A percentile compares a stretch with the other conserved stretches of the same genome.
These are phyloP conservation scores for Anas flavirostris DNA, from an alignment of 2,797 vertebrate genomes.

Conservation along the genomic window DNA sequence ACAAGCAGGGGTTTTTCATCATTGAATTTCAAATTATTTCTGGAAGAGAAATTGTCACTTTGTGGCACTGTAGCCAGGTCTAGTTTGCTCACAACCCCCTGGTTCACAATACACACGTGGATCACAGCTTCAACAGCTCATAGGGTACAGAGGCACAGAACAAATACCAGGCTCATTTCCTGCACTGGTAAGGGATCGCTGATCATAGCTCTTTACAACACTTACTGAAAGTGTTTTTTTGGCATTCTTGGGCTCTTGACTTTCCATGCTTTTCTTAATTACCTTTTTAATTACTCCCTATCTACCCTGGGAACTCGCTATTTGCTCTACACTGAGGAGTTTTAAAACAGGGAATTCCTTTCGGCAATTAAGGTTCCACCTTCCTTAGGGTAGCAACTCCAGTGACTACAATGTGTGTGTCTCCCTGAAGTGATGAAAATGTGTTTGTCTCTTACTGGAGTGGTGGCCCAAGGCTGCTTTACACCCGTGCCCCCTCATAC, in stretches of 20 bases:
- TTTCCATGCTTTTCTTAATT: not conserved
- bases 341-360: not conserved
- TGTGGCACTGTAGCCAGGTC: not conserved
- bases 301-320: not conserved
- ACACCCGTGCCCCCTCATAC: not conserved
- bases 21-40: constrained; percentile 1
- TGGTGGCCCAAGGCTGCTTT: not conserved
- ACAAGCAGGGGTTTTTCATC: constrained; percentile 1
- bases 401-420: not conserved
- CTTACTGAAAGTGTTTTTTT: constrained; percentile 16
- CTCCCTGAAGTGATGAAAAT: not conserved
- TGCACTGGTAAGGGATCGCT: constrained; percentile 1
- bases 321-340: not conserved
- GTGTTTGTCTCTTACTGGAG: not conserved
- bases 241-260: not conserved
- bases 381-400: not conserved
- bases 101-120: not conserved
- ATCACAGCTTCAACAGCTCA: constrained; percentile 8
- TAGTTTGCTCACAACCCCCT: constrained; percentile 50
- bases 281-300: not conserved
- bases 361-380: not conserved
- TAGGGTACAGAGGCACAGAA: not conserved
- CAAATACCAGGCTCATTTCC: constrained; percentile 14
- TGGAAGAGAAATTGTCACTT: constrained; percentile 24
- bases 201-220: not conserved